These are phyloP conservation scores for Pogoniulus pusillus DNA, from an alignment of 2,797 vertebrate genomes.

Conservation along the genomic window DNA sequence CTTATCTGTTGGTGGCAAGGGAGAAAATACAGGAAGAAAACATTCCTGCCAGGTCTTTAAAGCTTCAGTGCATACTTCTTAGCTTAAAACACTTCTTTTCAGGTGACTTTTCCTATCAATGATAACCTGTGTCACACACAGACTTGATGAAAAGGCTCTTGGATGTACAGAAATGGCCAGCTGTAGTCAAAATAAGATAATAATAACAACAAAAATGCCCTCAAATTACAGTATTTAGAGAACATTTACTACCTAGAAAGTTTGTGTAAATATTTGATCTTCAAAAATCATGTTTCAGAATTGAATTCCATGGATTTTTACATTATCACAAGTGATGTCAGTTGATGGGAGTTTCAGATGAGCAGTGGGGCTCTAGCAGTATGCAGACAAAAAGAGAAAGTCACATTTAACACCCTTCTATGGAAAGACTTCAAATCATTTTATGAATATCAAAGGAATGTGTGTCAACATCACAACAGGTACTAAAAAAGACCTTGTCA, in stretches of 20 bases:
- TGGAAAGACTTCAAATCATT: neutral
- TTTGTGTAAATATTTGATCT: neutral
- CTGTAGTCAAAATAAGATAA: neutral
- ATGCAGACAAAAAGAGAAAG: neutral
- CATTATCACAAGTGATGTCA: neutral
- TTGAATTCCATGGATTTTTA: neutral
- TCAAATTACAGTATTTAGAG: neutral
- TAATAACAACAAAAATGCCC: neutral
- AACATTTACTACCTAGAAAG: neutral
- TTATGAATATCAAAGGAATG: neutral
- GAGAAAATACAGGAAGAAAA: neutral
- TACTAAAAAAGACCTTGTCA: neutral
- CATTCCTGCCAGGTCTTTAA: neutral
- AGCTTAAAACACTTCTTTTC: neutral
- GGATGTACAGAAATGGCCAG: neutral
- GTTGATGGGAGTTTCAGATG: neutral
- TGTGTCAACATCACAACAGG: neutral
- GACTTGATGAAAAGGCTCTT: neutral
- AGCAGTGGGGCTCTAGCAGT: neutral
- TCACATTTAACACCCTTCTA: neutral
- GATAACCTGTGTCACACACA: neutral
- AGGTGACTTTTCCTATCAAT: neutral
- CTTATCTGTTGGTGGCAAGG: fast-evolving
- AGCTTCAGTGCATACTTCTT: neutral
- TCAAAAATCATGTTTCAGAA: neutral